Base-by-base conservation (phyloP, 1,140 invertebrate species). In the Colletes gigas region DNA sequence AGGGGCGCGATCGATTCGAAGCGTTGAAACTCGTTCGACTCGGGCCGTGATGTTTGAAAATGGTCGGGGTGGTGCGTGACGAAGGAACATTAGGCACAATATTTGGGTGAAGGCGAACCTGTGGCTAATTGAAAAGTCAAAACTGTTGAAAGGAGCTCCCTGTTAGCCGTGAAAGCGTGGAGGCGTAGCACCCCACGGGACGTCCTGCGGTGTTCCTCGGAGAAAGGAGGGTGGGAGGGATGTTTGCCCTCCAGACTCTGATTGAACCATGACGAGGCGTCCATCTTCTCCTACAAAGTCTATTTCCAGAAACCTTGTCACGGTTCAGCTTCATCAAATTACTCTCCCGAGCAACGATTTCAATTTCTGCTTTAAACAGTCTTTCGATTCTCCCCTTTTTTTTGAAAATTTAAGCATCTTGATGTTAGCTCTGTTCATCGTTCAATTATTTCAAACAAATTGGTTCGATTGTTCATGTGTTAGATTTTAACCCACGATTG, bases 121-220 rank as follows among this genome's bases (percentile, higher is more conserved):
- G 91, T 91, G 90, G 91, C 90, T 91, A 91, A 92, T 92, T 91
- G 90, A 92, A 91, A 90, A 91, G 90, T 92, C 90, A 92, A 90
- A 92, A 91, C 89, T 92, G 60, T 15, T 76, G 72, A 78, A 74
- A 76, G 50, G 54, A 68, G 75, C 76, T 72, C 44, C 83, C 75
- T 57, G 59, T 84, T 86, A 86, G 73, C 70, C 44, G 84, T 84
- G 84, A 86, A 86, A 86, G 84, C 84, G 83, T 84, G 73, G 80
- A 86, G 69, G 77, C 82, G 80, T 84, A 72, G 68, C 77, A 62
- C 63, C 44, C 83, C 52, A 60, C 50, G 6, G 52, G 71, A 62
- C 21, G 3, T 44, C 78, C 78, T 19, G 78, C 8, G 50, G 76
- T 3, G 81, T 68, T 19, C 21, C 4, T 21, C 9, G 50, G 50